Evolutionary conservation across 2,113 vertebrate species (phyloP), one percentile per base, ranked within the genome.

Genomic region (Syngnathus typhle): DNA sequence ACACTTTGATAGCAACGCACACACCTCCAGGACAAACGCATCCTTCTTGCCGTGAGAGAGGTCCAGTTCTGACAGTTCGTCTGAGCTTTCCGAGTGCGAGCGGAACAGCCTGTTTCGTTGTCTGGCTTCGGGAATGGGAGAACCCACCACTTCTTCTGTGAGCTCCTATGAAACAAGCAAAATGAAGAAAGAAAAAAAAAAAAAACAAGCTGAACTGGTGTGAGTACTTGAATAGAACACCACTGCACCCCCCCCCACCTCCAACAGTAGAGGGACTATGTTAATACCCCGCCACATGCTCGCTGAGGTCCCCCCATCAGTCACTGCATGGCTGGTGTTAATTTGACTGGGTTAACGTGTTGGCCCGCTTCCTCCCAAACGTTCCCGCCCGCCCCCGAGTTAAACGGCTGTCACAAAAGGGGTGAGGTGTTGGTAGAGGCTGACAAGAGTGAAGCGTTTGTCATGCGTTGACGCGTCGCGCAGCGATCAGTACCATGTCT

Each of bases 1-100:
- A 7, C 54, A 32, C 47, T 63, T 59, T 37, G 19, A 15, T 9
- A 60, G 19, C 19, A 44, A 43, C 2, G 46, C 39, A 51, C 68
- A 76, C 83, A 98, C 97, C 94, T 99, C 97, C 82, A 99, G 88
- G 52, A 99, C 96, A 77, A 99, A 99, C 66, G 97, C 96, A 73
- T 99, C 97, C 82, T 99, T 99, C 79, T 98, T 98, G 7, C 97
- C 97, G 63, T 99, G 96, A 15, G 97, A 98, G 70, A 99, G 93
- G 74, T 99, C 97, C 67, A 99, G 87, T 78, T 99, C 97, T 70
- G 91, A 92, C 65, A 95, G 88, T 88, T 99, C 97, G 60, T 99
- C 97, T 32, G 96, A 98, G 75, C 97, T 99, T 90, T 99, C 97
- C 0, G 97, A 99, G 0, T 98, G 95, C 13, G 97, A 99, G 54